Conservation (phyloP, 2,113 vertebrate species). For the Carassius auratus region DNA sequence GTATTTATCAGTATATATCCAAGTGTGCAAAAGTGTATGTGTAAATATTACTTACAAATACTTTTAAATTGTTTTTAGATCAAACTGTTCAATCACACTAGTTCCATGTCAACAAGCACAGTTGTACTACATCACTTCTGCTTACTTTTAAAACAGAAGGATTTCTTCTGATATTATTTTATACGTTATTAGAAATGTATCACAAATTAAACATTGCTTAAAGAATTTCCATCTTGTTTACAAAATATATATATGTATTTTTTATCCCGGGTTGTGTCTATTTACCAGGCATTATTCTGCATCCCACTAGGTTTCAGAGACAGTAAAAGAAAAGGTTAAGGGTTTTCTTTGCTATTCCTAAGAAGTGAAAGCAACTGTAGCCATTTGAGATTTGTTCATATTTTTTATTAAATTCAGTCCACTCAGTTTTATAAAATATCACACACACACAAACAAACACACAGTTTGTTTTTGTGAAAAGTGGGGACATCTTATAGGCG, state of each 20-base stretch:
- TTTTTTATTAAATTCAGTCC: slow-evolving; percentile 53
- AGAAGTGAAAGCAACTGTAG: slow-evolving; percentile 24
- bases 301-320: neutral
- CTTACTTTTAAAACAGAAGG: neutral
- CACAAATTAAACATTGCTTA: neutral
- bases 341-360: slow-evolving; percentile 46
- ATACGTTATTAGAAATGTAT: neutral
- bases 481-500: too few species aligned
- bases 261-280: neutral
- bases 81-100: neutral
- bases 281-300: neutral
- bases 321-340: slow-evolving; percentile 4
- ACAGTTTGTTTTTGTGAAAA: too few species aligned
- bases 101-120: neutral
- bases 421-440: slow-evolving; percentile 43
- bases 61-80: neutral
- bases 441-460: neutral
- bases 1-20: neutral
- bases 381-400: slow-evolving; percentile 42
- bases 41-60: neutral
- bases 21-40: neutral
- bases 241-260: neutral
- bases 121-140: neutral
- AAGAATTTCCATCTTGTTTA: too few species aligned
- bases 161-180: neutral